phyloP scores from a whole-genome alignment of 2,113 vertebrate genomes.

The Strix aluco region DNA sequence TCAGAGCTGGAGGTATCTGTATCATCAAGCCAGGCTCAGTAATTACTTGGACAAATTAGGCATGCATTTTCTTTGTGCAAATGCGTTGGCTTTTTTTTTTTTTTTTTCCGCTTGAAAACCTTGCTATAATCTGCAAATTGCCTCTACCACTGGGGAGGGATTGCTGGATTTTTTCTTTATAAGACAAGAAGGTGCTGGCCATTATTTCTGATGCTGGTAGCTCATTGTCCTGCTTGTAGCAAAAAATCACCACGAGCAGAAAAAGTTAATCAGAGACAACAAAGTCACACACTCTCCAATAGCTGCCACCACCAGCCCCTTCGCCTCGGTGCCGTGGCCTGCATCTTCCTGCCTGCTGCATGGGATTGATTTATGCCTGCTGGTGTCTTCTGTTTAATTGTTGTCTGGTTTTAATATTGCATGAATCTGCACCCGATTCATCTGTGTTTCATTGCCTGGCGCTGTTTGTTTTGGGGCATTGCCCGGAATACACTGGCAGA shows the following conservation, averaged over 20 bases:
- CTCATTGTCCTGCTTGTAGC: neutral
- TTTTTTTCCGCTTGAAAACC: neutral
- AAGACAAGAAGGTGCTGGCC: neutral
- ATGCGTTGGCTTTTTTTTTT: neutral
- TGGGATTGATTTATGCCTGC: neutral
- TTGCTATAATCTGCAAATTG: neutral
- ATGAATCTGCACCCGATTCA: neutral
- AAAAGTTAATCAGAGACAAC: neutral
- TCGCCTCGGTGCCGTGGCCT: fast-evolving
- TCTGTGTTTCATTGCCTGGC: neutral
- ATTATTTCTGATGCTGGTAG: neutral
- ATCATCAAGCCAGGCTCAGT: neutral
- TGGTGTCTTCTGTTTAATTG: neutral
- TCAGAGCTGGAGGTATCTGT: slow-evolving; percentile 5
- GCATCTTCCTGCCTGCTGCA: neutral
- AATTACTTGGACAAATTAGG: slow-evolving; percentile 36
- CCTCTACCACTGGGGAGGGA: neutral
- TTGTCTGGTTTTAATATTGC: slow-evolving; percentile 11
- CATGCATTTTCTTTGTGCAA: neutral
- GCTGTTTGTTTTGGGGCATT: neutral
- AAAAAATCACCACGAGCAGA: neutral
- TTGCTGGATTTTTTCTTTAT: neutral
- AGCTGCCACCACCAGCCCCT: neutral
- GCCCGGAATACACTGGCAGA: neutral
- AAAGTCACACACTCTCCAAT: no score